A percentile compares a stretch with the other conserved stretches of the same genome.
phyloP scores from a whole-genome alignment of 2,797 vertebrate genomes.

The Phrynocephalus vlangalii region DNA sequence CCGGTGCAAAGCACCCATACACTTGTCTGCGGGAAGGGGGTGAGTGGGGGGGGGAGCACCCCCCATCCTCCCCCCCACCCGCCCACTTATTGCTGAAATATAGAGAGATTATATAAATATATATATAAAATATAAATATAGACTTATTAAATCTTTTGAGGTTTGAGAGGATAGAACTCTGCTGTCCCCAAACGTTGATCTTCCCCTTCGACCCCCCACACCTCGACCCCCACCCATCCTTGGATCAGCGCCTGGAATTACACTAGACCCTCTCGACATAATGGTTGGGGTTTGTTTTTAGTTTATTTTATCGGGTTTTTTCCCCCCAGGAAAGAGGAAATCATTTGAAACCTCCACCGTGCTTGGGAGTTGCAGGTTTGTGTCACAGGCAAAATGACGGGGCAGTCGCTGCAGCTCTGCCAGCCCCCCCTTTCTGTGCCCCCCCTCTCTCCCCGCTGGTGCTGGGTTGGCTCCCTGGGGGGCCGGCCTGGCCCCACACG shows the following conservation, averaged over 20 bases:
- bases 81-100: constrained; percentile 75
- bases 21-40: constrained; percentile 53
- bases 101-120: constrained; percentile 82
- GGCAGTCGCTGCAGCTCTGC: background rate
- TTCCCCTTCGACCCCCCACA: constrained; percentile 54
- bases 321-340: constrained; percentile 49
- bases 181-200: constrained; percentile 65
- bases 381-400: background rate
- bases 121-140: constrained; percentile 60
- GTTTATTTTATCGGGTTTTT: constrained; percentile 50
- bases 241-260: constrained; percentile 21
- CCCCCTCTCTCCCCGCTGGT: constrained; percentile 17
- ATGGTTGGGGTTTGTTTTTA: constrained; percentile 30
- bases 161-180: constrained; percentile 72
- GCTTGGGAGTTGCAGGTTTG: constrained; percentile 16
- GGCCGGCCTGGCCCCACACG: background rate
- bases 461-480: background rate
- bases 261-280: constrained; percentile 14
- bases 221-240: constrained; percentile 11
- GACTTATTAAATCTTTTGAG: constrained; percentile 77
- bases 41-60: constrained; percentile 45
- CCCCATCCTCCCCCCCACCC: constrained; percentile 45
- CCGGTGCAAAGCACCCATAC: constrained; percentile 44
- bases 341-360: constrained; percentile 57
- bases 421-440: background rate